These are phyloP conservation scores for Netelia fuscicornis DNA, from an alignment of 2,888 invertebrate genomes.

Conservation along the genomic window DNA sequence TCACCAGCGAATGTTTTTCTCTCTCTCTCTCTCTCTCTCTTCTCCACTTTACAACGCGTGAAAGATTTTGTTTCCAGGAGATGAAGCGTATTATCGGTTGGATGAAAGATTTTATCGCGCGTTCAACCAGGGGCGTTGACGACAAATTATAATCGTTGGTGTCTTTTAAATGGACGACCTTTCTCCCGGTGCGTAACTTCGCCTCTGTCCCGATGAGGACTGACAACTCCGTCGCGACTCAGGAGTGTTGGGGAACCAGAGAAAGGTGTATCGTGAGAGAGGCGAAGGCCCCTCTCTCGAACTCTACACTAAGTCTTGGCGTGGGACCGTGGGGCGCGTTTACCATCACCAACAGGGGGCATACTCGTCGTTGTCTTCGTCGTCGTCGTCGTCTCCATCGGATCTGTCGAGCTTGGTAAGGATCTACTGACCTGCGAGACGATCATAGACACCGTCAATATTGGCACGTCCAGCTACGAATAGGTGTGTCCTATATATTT, in stretches of 20 bases:
- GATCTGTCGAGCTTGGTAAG: slow-evolving; percentile 38
- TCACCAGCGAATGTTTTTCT: background rate
- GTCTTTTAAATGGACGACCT: slow-evolving; percentile 70
- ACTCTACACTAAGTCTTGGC: slow-evolving; percentile 33
- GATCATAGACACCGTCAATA: background rate
- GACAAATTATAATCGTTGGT: slow-evolving; percentile 18
- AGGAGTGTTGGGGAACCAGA: slow-evolving; percentile 79
- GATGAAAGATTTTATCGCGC: slow-evolving; percentile 12
- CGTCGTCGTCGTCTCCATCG: slow-evolving; percentile 28
- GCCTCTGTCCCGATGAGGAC: slow-evolving; percentile 81
- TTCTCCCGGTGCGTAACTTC: slow-evolving; percentile 79
- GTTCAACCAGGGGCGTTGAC: slow-evolving; percentile 41
- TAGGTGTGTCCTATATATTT: background rate
- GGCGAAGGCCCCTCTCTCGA: slow-evolving; percentile 63
- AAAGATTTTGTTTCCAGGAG: background rate
- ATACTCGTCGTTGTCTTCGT: slow-evolving; percentile 33
- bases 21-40: background rate
- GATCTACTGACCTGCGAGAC: slow-evolving; percentile 42
- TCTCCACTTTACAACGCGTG: background rate
- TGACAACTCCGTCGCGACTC: slow-evolving; percentile 77
- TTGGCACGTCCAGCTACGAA: background rate
- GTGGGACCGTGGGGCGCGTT: slow-evolving; percentile 39
- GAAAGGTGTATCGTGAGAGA: slow-evolving; percentile 77
- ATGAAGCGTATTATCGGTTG: background rate
- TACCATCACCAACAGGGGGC: slow-evolving; percentile 36